Percentiles rank a stretch among this genome's conserved stretches.
These are phyloP conservation scores for Lochmaea capreae DNA, from an alignment of 2,888 invertebrate species.

Conservation along the genomic window DNA sequence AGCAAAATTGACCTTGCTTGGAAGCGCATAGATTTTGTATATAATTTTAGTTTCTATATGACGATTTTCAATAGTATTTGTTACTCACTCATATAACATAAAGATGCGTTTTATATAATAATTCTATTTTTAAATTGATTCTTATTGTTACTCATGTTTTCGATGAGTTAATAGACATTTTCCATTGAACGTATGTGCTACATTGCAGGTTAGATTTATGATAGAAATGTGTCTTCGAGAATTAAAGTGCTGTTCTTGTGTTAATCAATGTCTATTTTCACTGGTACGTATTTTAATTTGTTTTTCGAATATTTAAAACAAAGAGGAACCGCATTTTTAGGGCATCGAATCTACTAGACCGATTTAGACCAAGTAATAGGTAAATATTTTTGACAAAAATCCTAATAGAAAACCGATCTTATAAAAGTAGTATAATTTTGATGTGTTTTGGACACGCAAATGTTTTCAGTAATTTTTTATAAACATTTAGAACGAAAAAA, in stretches of 20 bases:
- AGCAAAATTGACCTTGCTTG: constrained; percentile 40
- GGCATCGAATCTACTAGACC: too few species aligned
- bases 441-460: too few species aligned
- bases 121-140: background rate
- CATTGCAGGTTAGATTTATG: background rate
- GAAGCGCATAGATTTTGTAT: constrained; percentile 36
- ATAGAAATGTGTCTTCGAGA: background rate
- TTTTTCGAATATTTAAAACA: background rate
- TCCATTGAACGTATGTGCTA: background rate
- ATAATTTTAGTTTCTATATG: constrained; percentile 38
- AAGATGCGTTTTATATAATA: constrained; percentile 5
- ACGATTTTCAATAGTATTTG: constrained; percentile 29
- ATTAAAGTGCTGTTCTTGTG: background rate
- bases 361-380: too few species aligned
- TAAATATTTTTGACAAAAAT: too few species aligned
- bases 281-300: constrained; percentile 10
- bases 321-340: too few species aligned
- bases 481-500: too few species aligned
- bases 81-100: constrained; percentile 17
- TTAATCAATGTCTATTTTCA: background rate
- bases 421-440: too few species aligned
- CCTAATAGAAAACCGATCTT: too few species aligned
- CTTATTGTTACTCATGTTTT: background rate
- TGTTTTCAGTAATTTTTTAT: too few species aligned
- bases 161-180: background rate